Evolutionary conservation across 2,113 vertebrate genomes (phyloP), one percentile per base, ranked within the genome.

Genomic region (Ginglymostoma cirratum): DNA sequence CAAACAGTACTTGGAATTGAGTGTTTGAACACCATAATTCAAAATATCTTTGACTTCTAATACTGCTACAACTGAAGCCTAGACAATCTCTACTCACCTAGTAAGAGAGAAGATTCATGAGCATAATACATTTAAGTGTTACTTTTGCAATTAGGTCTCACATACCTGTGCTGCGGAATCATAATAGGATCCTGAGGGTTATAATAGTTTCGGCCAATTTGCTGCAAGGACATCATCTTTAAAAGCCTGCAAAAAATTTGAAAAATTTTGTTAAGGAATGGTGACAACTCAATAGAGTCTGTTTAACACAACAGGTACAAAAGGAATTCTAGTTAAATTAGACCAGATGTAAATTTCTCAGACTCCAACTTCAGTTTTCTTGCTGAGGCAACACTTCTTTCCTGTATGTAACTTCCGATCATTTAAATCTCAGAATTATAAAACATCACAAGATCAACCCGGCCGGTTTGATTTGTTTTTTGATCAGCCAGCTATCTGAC

Each of bases 131-230:
- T 61, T 61, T 27, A 52, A n/a, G 23, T 45, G 66, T 45, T 70
- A 70, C 38, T 14, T 67, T 21, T 42, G n/a, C 24, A 94, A 42
- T 14, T n/a, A 14, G 19, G 24, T 15, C 0, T 72, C 15, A 95
- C 97, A 96, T 69, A 99, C 99, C 97, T 98, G 97, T 99, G 99
- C 94, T 98, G 98, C 45, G 98, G 98, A 95, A 99, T 97, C 96
- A 97, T 97, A 90, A 99, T 97, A 0, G 98, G 98, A 96, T 99
- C 98, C 19, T 96, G 97, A 0, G 99, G 98, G 96, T 98, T 98
- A 96, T 99, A 99, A 96, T 98, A 99, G 97, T 99, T 98, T 78
- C 99, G 98, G 96, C 99, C 99, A 96, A 99, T 98, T 97, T 99
- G 99, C 96, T 99, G 98, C 98, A 99, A 98, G 95, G 98, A 98